Evolutionary conservation across 2,888 invertebrate species (phyloP), one percentile per base, ranked within the genome.

Genomic region (Phasia obesa): DNA sequence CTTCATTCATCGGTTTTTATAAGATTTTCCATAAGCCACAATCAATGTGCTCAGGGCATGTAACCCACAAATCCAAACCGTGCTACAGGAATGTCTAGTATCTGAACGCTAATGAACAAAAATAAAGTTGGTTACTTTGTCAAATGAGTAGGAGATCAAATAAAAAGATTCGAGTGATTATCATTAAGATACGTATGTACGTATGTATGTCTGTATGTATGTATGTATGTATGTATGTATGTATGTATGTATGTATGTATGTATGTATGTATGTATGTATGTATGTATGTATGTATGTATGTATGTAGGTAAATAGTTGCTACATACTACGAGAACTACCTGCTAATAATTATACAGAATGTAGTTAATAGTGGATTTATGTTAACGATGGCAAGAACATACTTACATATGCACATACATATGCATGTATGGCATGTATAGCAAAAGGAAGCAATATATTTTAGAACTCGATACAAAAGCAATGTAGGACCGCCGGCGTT

Each of bases 401-500:
- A 51, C 31, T 7, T 62, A 19, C 19, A 62, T 13, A 2, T 9
- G 6, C 1, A 31, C 31, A 31, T 31, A 35, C 0, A 35, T 11
- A 11, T 11, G 3, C 11, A 35, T 27, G 27, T 13, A 19, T 23
- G 9, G 11, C 11, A 35, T 27, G 27, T 13, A 19, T 23, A 4
- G 11, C 11, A n/a, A 23, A 49, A 67, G 82, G 82, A 82, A 82
- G 44, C 74, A 31, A 82, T 69, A 70, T 69, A 69, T 76, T 73
- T 67, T 57, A 62, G 9, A 51, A 62, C n/a, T 23, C 23, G 31
- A 31, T 55, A 62, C 55, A 69, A 69, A 38, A 51, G 31, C 38
- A 38, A 47, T 57, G 31, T 59, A 64, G 80, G 69, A 70, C 69
- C 76, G 84, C 73, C 85, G 87, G 87, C 87, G 87, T 87, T 87